phyloP scores from a whole-genome alignment of 1,140 invertebrate genomes.

The Lethrus apterus region DNA sequence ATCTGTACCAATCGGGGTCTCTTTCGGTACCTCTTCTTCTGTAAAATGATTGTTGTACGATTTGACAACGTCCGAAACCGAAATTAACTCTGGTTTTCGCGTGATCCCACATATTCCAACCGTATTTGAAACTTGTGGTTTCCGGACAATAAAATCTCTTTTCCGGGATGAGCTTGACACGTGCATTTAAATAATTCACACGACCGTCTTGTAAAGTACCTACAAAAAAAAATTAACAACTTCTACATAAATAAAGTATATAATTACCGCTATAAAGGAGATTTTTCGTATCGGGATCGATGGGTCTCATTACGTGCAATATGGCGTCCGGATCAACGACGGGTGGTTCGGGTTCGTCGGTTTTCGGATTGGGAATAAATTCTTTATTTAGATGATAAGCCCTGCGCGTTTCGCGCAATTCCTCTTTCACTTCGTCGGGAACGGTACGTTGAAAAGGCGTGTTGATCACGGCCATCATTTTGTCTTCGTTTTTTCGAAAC shows the following conservation, averaged over 20 bases:
- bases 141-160: slow-evolving; percentile 37
- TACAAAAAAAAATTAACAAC: not conserved
- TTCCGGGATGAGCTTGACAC: slow-evolving; percentile 32
- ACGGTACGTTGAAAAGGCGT: slow-evolving; percentile 22
- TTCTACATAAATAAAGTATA: not conserved
- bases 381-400: slow-evolving; percentile 23
- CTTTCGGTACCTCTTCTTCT: slow-evolving; percentile 31
- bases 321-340: slow-evolving; percentile 11
- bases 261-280: slow-evolving; percentile 28
- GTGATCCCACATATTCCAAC: slow-evolving; percentile 36
- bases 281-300: slow-evolving; percentile 27
- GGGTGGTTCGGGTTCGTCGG: slow-evolving; percentile 12
- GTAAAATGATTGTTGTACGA: slow-evolving; percentile 38
- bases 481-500: slow-evolving; percentile 30
- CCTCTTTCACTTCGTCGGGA: slow-evolving; percentile 26
- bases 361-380: slow-evolving; percentile 1
- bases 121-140: slow-evolving; percentile 32
- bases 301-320: slow-evolving; percentile 30
- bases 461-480: slow-evolving; percentile 28
- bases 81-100: slow-evolving; percentile 22
- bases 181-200: slow-evolving; percentile 26
- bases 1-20: slow-evolving; percentile 37
- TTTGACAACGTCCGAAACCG: slow-evolving; percentile 31
- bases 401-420: slow-evolving; percentile 24
- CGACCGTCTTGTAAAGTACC: not conserved